Percentiles rank a stretch among this genome's conserved stretches.
Conservation (phyloP, 2,113 vertebrate species). For the Vulpes lagopus region DNA sequence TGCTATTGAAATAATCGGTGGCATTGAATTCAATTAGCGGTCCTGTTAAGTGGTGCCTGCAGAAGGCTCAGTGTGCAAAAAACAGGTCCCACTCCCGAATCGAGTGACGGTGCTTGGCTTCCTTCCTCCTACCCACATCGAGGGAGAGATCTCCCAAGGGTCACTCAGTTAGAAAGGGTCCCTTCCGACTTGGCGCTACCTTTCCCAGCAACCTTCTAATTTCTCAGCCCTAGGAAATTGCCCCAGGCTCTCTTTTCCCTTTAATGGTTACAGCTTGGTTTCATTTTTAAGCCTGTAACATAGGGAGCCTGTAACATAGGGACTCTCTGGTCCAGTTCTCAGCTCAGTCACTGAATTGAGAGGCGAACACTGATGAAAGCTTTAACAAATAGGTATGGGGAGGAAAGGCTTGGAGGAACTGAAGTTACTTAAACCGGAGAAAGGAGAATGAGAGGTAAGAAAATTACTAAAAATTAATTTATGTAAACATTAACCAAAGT, state of each 20-base stretch:
- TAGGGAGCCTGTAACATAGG: not conserved
- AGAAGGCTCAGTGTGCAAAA: slow-evolving; percentile 42
- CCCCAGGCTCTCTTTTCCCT: not conserved
- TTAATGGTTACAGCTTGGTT: not conserved
- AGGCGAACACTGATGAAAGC: not conserved
- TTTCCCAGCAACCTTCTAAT: not conserved
- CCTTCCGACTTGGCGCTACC: not conserved
- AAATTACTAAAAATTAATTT: not conserved
- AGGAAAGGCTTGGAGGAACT: not conserved
- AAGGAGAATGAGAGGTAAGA: not conserved
- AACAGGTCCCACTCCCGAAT: not conserved
- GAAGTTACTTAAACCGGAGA: not conserved
- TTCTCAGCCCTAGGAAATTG: not conserved
- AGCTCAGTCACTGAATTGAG: not conserved
- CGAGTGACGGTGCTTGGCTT: not conserved
- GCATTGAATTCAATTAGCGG: slow-evolving; percentile 49
- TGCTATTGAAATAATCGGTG: slow-evolving; percentile 9
- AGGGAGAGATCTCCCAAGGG: not conserved
- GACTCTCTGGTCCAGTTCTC: not conserved
- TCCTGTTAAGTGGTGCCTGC: slow-evolving; percentile 19
- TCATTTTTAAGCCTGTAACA: slow-evolving; percentile 42
- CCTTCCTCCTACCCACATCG: not conserved
- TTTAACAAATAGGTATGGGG: slow-evolving; percentile 9
- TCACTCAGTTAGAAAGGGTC: not conserved
- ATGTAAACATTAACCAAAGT: too few species aligned